Evolutionary conservation across 2,888 invertebrate genomes (phyloP).

Genomic region (Netelia virgata): DNA sequence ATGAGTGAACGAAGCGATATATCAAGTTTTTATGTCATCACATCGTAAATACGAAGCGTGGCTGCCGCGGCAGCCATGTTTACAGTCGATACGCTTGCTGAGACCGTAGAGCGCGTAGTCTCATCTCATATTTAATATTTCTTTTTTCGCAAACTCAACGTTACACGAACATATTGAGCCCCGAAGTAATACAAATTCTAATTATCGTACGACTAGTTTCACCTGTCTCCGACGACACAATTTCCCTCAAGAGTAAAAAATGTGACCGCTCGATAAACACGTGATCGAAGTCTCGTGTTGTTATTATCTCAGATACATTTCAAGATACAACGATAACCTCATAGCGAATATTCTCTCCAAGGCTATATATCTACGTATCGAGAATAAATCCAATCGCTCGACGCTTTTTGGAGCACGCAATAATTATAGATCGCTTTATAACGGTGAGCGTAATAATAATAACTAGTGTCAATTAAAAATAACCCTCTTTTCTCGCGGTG

Average conservation of each 20-base stretch:
- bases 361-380: not conserved
- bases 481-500: conserved; percentile 2
- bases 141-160: conserved; percentile 1
- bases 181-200: not conserved
- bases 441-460: conserved; percentile 12
- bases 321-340: conserved; percentile 15
- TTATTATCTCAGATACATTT: conserved; percentile 25
- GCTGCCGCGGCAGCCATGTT: conserved; percentile 61
- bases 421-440: conserved; percentile 34
- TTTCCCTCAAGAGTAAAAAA: not conserved
- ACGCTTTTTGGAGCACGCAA: conserved; percentile 29
- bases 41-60: conserved; percentile 49
- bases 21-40: conserved; percentile 61
- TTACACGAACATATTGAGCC: not conserved
- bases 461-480: conserved; percentile 20
- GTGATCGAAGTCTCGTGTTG: conserved; percentile 43
- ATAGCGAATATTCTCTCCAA: not conserved
- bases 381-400: not conserved
- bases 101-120: conserved; percentile 20
- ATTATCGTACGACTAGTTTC: not conserved
- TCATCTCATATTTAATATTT: conserved; percentile 20
- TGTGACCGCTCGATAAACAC: conserved; percentile 7
- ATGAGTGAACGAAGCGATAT: not conserved
- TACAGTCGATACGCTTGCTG: conserved; percentile 14
- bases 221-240: not conserved